Evolutionary conservation across 2,113 vertebrate species (phyloP), one percentile per base, ranked within the genome.

Genomic region (Ictidomys tridecemlineatus): DNA sequence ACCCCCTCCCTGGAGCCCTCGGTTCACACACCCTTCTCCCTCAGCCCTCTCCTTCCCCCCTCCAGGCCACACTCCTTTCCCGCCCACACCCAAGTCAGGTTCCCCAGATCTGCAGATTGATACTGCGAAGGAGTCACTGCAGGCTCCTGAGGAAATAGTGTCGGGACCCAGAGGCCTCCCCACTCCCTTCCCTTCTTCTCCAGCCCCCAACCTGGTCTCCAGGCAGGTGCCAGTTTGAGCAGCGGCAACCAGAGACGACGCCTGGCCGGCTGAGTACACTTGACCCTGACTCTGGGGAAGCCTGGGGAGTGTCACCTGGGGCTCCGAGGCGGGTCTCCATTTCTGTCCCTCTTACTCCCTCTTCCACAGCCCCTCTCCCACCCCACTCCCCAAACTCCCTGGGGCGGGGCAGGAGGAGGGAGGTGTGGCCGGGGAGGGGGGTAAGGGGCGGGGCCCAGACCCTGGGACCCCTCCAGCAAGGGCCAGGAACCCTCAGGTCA

Each of bases 381-480:
- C 10, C 73, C 1, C 9, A 4, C 72, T 3, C 24, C 73, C n/a
- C 48, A 18, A 20, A 4, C 34, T 10, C 17, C 5, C 42, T 17
- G 45, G 70, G 6, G 3, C 0, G 14, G 18, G 0, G n/a, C 74
- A 48, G 51, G 6, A 73, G 20, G 77, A 48, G 12, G 82, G 8
- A 4, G 80, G 37, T 3, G 67, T 18, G 51, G 96, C 39, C 20
- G 0, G 2, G 20, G 16, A 5, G 20, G 0, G 42, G 9, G 51
- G 8, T 32, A 65, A 17, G 72, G 89, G 88, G 72, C 14, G 42
- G 72, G 72, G 5, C 53, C 56, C 4, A 0, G 34, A 26, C 70
- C 4, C 45, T 0, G 12, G 10, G 45, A 12, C 32, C 58, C 26
- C 18, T 51, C 5, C 1, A 0, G 24, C 20, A 39, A 20, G 32